Base-by-base conservation (phyloP, 2,888 invertebrate genomes). In the Tribolium freemani region DNA sequence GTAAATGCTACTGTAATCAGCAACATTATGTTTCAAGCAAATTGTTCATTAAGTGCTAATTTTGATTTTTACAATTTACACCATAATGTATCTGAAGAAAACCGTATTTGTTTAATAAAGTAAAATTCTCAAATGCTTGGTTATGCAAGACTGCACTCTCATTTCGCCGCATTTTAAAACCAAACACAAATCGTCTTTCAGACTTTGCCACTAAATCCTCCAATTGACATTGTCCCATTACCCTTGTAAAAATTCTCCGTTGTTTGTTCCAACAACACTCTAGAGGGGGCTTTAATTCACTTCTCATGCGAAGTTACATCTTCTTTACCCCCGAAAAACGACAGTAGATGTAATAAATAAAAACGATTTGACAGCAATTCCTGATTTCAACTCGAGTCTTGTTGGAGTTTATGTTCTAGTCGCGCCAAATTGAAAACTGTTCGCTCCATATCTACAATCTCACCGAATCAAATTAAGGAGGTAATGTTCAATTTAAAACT, bases 401-500 rank as follows among this genome's bases (percentile, higher is more conserved):
- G 20, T 13, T 21, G 20, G 21, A 54, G 30, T 54, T 51, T 54
- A 54, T 26, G 45, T 60, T 60, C 45, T 20, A 10, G 45, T 26
- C 48, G 10, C 6, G 48, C 11, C 21, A 61, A 61, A 61, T 30
- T 61, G 60, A 61, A 61, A 61, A 61, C 10, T 61, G 57, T 58
- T 6, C 10, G 57, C 16, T 58, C 5, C 57, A 58, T 45, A 46
- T 60, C 60, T 50, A 50, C 31, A 50, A 63, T 63, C 51, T 50
- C 13, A 13, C 21, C 46, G 60, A 48, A 61, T 61, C 64, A 44
- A 64, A 64, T 64, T 64, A 50, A 61, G 61, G 38, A 45, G 53
- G 30, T 67, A 56, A 48, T 68, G 50, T 68, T 68, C 58, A 57
- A 45, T 68, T 68, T 56, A 51, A 53, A 69, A 53, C 60, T 60